Percentiles rank a stretch among this genome's conserved stretches.
Conservation (phyloP, 2,797 vertebrate species). For the Phrynocephalus forsythii region DNA sequence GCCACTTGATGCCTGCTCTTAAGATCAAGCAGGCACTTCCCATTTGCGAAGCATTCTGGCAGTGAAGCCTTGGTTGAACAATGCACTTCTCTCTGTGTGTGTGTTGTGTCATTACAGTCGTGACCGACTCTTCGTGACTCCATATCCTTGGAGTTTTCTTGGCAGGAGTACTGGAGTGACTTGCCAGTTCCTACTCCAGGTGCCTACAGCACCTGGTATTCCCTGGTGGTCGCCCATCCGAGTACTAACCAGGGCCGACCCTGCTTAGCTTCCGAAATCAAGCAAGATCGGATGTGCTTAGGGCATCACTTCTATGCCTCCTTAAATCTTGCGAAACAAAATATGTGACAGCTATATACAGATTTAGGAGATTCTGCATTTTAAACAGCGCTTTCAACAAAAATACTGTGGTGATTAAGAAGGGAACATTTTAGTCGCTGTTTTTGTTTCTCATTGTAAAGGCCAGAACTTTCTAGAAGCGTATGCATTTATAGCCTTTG, state of each 20-base stretch:
- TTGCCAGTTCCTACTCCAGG: no score
- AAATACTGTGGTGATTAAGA: neutral
- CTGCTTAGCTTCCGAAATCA: no score
- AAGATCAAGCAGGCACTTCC: conserved; percentile 4
- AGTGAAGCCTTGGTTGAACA: neutral
- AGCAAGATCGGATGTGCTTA: no score
- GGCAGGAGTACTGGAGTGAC: no score
- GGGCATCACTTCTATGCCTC: no score
- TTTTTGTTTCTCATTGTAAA: neutral
- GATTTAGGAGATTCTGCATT: neutral
- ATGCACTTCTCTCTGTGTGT: neutral
- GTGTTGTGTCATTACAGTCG: no score
- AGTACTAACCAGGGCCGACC: no score
- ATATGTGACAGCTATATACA: neutral
- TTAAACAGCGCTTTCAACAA: neutral
- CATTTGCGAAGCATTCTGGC: neutral
- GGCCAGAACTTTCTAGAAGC: neutral
- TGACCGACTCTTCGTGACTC: no score
- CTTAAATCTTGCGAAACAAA: neutral
- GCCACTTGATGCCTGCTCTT: conserved; percentile 35
- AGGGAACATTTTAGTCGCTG: neutral
- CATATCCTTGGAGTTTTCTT: no score
- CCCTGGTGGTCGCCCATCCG: no score
- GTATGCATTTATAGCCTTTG: neutral
- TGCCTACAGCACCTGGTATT: no score